Evolutionary conservation across 2,113 vertebrate genomes (phyloP).

Genomic region (Austrofundulus limnaeus): DNA sequence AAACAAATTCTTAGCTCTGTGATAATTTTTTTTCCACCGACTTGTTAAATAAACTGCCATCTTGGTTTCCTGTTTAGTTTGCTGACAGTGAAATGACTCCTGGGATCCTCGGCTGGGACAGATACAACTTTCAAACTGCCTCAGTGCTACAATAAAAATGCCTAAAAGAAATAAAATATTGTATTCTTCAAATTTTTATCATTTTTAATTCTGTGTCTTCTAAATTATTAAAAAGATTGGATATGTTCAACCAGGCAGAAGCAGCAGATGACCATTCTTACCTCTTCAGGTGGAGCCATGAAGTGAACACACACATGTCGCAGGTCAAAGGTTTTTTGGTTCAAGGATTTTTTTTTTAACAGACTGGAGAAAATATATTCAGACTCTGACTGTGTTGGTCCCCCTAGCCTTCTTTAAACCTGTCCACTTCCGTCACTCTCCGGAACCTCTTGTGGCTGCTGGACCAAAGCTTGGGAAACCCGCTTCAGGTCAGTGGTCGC

Average conservation of each 20-base stretch:
- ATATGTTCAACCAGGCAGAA: not conserved
- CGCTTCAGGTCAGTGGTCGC: constrained; percentile 35
- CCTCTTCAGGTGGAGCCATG: not conserved
- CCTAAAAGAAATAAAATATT: too few species aligned
- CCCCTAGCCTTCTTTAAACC: constrained; percentile 7
- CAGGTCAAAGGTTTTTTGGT: not conserved
- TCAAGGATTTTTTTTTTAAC: constrained; percentile 3
- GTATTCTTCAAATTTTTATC: too few species aligned
- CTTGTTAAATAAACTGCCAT: too few species aligned
- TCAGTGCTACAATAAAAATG: too few species aligned
- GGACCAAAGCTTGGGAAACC: constrained; percentile 22
- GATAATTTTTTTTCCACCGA: too few species aligned
- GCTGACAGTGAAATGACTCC: too few species aligned
- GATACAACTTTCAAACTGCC: too few species aligned
- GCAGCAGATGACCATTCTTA: not conserved
- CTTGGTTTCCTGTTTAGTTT: too few species aligned
- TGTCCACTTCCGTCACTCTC: not conserved
- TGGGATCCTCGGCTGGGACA: too few species aligned
- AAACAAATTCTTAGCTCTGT: too few species aligned
- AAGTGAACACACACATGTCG: not conserved
- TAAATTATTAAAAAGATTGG: not conserved
- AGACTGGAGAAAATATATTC: not conserved
- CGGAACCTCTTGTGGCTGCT: constrained; percentile 2
- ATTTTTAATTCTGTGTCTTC: too few species aligned
- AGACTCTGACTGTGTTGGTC: not conserved